Conservation (phyloP, 2,113 vertebrate genomes). For the Nematolebias whitei region DNA sequence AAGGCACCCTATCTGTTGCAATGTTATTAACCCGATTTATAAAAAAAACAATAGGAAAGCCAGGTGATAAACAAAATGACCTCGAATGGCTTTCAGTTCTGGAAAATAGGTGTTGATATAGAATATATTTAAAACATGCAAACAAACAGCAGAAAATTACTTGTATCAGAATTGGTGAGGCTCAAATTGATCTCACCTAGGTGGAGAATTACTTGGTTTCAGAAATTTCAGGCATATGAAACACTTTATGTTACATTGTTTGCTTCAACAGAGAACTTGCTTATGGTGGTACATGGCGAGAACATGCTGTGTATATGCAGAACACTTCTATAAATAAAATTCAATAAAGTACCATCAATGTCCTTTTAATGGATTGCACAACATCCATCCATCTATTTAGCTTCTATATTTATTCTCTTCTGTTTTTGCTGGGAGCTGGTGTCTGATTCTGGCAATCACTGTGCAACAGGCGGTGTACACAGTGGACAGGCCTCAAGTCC, state of each 20-base stretch:
- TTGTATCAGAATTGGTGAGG: neutral
- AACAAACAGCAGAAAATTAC: neutral
- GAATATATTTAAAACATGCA: neutral
- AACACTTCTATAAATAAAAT: no score
- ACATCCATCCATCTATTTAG: no score
- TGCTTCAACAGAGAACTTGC: no score
- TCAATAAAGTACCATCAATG: no score
- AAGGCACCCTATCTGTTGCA: slow-evolving; percentile 18
- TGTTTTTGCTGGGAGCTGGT: no score
- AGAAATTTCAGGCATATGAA: neutral
- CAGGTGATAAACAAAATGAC: slow-evolving; percentile 49
- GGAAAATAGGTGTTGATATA: slow-evolving; percentile 24
- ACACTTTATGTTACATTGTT: no score
- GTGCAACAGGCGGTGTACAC: no score
- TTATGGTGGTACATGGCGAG: no score
- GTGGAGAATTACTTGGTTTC: neutral
- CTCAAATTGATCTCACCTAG: neutral
- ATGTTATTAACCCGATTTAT: slow-evolving; percentile 35
- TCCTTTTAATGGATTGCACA: slow-evolving; percentile 47
- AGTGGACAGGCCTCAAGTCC: no score
- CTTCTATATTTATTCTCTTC: no score
- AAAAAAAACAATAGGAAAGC: slow-evolving; percentile 33
- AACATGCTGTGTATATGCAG: no score
- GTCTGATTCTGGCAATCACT: no score
- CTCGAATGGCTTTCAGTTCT: slow-evolving; percentile 15